phyloP scores from a whole-genome alignment of 2,888 invertebrate species.

The Agrenia bidenticulata region DNA sequence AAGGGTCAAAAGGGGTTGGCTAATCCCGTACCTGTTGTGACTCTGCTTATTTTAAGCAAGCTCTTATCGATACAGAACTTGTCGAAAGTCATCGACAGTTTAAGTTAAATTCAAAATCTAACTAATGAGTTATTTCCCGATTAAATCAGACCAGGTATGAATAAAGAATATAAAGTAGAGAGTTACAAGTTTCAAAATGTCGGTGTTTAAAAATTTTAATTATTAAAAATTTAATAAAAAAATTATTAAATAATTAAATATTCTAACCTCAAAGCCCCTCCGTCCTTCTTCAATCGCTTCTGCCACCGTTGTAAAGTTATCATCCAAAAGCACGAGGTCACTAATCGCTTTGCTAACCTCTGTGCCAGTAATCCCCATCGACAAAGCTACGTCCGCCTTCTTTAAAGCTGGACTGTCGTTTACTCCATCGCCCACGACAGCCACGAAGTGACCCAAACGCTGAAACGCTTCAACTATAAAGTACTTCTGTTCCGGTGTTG shows the following conservation, averaged over 20 bases:
- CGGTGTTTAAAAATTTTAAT: background rate
- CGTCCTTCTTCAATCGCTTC: conserved; percentile 61
- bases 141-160: no score
- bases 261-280: conserved; percentile 53
- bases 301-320: conserved; percentile 61
- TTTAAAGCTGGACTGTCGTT: conserved; percentile 62
- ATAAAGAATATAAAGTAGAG: no score
- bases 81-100: no score
- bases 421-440: conserved; percentile 62
- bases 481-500: conserved; percentile 70
- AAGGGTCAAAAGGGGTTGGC: no score
- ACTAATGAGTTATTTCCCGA: no score
- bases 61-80: no score
- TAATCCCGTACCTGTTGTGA: no score
- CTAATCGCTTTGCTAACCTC: conserved; percentile 62
- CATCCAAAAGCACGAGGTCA: conserved; percentile 60
- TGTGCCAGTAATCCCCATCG: conserved; percentile 61
- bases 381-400: conserved; percentile 61
- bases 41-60: no score
- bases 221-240: no score
- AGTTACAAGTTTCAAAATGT: background rate
- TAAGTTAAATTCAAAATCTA: no score
- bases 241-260: no score
- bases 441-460: conserved; percentile 60
- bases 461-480: conserved; percentile 63